Conservation (phyloP, 2,888 invertebrate species). For the Hydraecia micacea region DNA sequence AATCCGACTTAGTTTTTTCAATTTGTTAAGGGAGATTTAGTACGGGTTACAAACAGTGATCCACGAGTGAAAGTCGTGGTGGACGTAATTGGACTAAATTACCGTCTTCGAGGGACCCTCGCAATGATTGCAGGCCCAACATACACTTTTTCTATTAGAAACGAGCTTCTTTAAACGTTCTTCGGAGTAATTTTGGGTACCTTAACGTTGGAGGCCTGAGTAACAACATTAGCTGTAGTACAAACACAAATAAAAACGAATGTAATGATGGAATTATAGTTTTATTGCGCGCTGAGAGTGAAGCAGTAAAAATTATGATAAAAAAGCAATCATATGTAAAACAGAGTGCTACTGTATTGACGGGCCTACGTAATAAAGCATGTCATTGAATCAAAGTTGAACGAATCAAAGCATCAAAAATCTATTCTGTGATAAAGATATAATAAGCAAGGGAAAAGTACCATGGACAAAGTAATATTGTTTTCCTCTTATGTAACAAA, state of each 20-base stretch:
- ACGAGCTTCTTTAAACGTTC: conserved; percentile 55
- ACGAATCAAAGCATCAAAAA: conserved; percentile 11
- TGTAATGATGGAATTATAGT: conserved; percentile 56
- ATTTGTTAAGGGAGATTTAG: conserved; percentile 70
- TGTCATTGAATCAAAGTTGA: conserved; percentile 29
- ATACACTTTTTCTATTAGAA: conserved; percentile 73
- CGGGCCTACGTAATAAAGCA: conserved; percentile 27
- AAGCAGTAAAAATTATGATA: conserved; percentile 46
- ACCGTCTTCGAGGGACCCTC: conserved; percentile 70
- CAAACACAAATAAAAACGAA: conserved; percentile 52
- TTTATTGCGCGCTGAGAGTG: conserved; percentile 44
- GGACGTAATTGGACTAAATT: conserved; percentile 77
- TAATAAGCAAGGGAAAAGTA: conserved; percentile 8
- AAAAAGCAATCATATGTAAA: conserved; percentile 48
- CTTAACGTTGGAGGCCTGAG: conserved; percentile 46
- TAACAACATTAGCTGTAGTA: conserved; percentile 43
- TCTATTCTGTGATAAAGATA: neutral
- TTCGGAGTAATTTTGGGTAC: conserved; percentile 57
- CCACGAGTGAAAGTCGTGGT: conserved; percentile 73
- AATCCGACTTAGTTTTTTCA: conserved; percentile 65
- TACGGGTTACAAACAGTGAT: conserved; percentile 64
- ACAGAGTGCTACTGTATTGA: conserved; percentile 63
- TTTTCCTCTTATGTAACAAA: conserved; percentile 49
- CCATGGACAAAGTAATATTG: conserved; percentile 26
- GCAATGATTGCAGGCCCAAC: conserved; percentile 66